phyloP scores from a whole-genome alignment of 2,888 invertebrate species.

The Acheta domesticus region DNA sequence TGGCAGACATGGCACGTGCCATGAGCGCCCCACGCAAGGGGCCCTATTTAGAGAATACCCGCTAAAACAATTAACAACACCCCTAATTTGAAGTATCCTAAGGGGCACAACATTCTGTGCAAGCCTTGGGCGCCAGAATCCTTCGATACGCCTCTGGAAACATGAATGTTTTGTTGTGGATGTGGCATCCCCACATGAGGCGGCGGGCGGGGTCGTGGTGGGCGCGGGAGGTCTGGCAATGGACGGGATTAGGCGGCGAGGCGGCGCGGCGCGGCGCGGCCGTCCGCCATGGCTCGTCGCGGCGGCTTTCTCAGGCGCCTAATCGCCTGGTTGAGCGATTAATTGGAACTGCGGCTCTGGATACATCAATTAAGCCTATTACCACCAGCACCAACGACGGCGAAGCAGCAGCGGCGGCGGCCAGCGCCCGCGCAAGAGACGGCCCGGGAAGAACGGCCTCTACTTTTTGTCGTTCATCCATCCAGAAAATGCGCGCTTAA shows the following conservation, averaged over 20 bases:
- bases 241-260: background rate
- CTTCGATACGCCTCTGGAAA: too few species aligned
- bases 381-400: background rate
- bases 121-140: too few species aligned
- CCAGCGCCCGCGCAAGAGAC: background rate
- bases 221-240: background rate
- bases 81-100: too few species aligned
- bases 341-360: conserved; percentile 18
- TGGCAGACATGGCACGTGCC: too few species aligned
- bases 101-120: too few species aligned
- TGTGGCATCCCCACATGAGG: too few species aligned
- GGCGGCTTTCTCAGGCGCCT: conserved; percentile 18
- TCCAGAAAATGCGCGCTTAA: conserved; percentile 6
- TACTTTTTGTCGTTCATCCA: background rate
- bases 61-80: too few species aligned
- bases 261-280: background rate
- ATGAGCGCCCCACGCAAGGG: too few species aligned
- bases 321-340: conserved; percentile 10
- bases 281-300: background rate
- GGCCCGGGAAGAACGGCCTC: background rate
- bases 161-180: too few species aligned
- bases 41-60: too few species aligned
- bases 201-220: too few species aligned
- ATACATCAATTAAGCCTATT: conserved; percentile 18
- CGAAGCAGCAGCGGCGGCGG: background rate